A percentile compares a stretch with the other conserved stretches of the same genome.
Evolutionary conservation across 2,888 invertebrate genomes (phyloP).

Genomic region (Agelastica alni): DNA sequence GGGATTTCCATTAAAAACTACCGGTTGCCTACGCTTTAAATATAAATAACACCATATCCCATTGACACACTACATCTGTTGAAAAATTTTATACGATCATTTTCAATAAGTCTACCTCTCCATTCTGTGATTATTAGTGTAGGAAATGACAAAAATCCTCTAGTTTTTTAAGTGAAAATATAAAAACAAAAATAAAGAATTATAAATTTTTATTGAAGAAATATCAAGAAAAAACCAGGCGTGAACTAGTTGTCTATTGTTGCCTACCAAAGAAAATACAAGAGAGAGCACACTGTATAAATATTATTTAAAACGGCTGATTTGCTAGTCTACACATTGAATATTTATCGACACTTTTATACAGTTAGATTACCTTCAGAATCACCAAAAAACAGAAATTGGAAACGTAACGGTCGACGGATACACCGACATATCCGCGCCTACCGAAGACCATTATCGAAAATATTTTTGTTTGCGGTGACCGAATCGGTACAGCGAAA

Average conservation of each 20-base stretch:
- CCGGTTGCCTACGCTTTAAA: too few relatives aligned
- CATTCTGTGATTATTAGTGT: conserved; percentile 19
- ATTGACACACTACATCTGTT: too few relatives aligned
- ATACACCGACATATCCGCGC: too few relatives aligned
- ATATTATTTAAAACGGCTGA: conserved; percentile 40
- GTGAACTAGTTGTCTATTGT: conserved; percentile 45
- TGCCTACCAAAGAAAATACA: conserved; percentile 48
- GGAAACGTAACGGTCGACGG: too few relatives aligned
- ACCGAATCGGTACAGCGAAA: too few relatives aligned
- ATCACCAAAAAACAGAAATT: not conserved
- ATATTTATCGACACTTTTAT: conserved; percentile 38
- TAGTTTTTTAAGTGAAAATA: not conserved
- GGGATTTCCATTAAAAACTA: too few relatives aligned
- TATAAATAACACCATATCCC: too few relatives aligned
- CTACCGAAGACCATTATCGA: too few relatives aligned
- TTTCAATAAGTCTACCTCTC: not conserved
- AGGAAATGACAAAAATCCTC: conserved; percentile 22
- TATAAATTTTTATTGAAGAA: conserved; percentile 1
- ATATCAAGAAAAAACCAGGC: conserved; percentile 28
- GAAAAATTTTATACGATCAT: too few relatives aligned
- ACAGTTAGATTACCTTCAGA: conserved; percentile 28
- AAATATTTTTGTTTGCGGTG: too few relatives aligned
- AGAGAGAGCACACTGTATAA: conserved; percentile 51
- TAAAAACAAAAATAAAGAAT: conserved; percentile 1
- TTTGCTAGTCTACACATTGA: conserved; percentile 44